phyloP scores from a whole-genome alignment of 2,888 invertebrate genomes.

The Yponomeuta plumbellus region DNA sequence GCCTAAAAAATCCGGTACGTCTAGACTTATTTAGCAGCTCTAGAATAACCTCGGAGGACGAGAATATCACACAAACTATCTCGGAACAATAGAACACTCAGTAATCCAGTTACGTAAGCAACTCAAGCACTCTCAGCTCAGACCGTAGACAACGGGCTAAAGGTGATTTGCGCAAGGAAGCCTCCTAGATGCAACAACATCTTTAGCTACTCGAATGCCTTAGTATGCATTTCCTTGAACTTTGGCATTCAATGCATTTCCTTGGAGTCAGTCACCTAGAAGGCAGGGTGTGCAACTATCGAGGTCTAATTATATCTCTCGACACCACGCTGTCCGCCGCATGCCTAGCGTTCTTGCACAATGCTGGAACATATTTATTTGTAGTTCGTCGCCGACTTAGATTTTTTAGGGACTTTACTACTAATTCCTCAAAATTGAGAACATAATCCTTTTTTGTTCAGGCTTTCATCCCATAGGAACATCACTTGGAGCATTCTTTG shows the following conservation, averaged over 20 bases:
- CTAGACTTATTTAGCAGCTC: background rate
- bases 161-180: constrained; percentile 38
- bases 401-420: background rate
- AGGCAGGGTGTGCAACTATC: constrained; percentile 24
- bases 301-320: constrained; percentile 59
- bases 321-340: constrained; percentile 38
- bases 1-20: too few species aligned
- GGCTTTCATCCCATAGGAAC: background rate
- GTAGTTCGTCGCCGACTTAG: background rate
- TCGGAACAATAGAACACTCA: constrained; percentile 17
- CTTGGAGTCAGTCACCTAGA: constrained; percentile 27
- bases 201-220: background rate
- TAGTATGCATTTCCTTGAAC: background rate
- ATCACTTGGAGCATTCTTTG: background rate
- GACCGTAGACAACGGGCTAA: constrained; percentile 25
- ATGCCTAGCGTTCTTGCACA: constrained; percentile 48
- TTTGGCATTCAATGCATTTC: background rate
- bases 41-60: background rate
- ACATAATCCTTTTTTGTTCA: background rate
- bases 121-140: constrained; percentile 22
- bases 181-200: constrained; percentile 29
- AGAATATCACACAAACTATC: background rate
- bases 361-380: constrained; percentile 7
- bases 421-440: background rate
- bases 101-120: constrained; percentile 24